Base-by-base conservation (phyloP, 2,888 invertebrate species). In the Phortica okadai region DNA sequence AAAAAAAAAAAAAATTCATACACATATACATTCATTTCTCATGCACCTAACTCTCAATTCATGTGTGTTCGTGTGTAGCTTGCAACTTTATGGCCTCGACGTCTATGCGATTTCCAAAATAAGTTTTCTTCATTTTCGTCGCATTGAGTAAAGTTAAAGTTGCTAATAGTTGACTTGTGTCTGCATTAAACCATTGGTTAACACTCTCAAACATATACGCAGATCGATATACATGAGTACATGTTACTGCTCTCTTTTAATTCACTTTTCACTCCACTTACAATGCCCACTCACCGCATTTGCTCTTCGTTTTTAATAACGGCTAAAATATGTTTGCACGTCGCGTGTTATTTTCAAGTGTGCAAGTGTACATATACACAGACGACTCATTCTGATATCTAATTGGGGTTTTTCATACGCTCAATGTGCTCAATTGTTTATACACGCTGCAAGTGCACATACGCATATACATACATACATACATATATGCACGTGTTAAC, bases 161-260 rank as follows among this genome's bases (percentile, higher is more conserved):
- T 33, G 2, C 33, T 33, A 5, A 79, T 79, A 86, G 80, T 85
- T 86, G 80, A 81, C 82, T 83, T 76, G 78, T 25, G 50, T 58
- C 16, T 11, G 11, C 6, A 42, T 54, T 59, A 70, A 58, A 58
- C 76, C 73, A 76, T 83, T 75, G 74, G 74, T 56, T 70, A 7
- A 62, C 59, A 25, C 62, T 16, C 8, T 7, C 25, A 21, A 21
- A 25, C 25, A 62, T 21, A 8, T 21, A 21, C 62, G 25, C 25
- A 16, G 16, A 4, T 25, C n/a, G 10, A 54, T 54, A 33, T 54
- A 16, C 62, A 62, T 21, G 16, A 56, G 16, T 7, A 56, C 56
- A 56, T 16, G 16, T 16, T 16, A 14, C 56, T 56, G 56, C 56
- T 16, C 16, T 56, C 56, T 16, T 56, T 56, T 16, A 56, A 7